phyloP scores from a whole-genome alignment of 1,140 invertebrate genomes.

The Leptinotarsa texana region DNA sequence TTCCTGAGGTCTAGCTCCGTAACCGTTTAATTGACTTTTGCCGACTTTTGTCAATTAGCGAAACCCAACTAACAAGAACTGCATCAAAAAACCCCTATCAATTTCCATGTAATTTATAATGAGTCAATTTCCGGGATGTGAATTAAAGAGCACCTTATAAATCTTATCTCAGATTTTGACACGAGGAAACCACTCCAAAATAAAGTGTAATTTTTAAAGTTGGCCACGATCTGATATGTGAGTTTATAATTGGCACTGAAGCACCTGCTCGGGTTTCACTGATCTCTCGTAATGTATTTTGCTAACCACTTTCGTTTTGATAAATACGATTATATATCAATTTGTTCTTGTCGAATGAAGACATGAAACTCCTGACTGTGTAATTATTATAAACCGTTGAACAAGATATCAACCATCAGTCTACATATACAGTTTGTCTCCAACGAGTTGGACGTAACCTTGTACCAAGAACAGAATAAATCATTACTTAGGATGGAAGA shows the following conservation, averaged over 20 bases:
- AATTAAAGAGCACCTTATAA: slow-evolving; percentile 16
- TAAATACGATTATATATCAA: slow-evolving; percentile 12
- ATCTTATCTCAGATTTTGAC: slow-evolving; percentile 22
- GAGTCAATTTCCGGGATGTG: slow-evolving; percentile 12
- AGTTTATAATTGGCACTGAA: slow-evolving; percentile 15
- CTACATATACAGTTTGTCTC: too few species aligned
- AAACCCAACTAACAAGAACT: not conserved
- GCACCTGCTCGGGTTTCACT: slow-evolving; percentile 21
- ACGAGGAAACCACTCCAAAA: slow-evolving; percentile 10
- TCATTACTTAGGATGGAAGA: too few species aligned
- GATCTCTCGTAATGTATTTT: slow-evolving; percentile 19
- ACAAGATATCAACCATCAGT: too few species aligned
- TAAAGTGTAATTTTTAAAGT: slow-evolving; percentile 20
- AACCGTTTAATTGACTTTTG: not conserved
- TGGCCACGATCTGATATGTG: slow-evolving; percentile 5
- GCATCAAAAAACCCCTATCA: not conserved
- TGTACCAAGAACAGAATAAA: too few species aligned
- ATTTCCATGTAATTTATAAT: slow-evolving; percentile 3
- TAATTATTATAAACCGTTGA: too few species aligned
- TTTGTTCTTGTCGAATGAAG: slow-evolving; percentile 14
- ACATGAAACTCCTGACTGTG: not conserved
- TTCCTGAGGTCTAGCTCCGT: not conserved
- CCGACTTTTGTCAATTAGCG: not conserved
- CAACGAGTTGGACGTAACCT: too few species aligned
- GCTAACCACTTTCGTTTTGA: slow-evolving; percentile 11